Evolutionary conservation across 1,140 invertebrate species (phyloP).

Genomic region (Mercenaria mercenaria): DNA sequence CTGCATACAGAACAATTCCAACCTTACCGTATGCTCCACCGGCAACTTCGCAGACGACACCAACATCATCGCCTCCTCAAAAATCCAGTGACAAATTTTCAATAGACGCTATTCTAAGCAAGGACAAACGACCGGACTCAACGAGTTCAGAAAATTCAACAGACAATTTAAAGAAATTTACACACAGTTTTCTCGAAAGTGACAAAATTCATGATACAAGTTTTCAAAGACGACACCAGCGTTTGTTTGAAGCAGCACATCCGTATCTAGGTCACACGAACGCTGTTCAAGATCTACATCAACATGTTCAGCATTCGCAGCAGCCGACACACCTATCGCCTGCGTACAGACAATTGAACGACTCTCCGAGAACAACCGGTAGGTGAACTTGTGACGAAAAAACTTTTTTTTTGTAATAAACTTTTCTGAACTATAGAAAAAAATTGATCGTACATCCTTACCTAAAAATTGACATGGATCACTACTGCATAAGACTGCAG

Average conservation of each 20-base stretch:
- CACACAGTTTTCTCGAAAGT: slow-evolving; percentile 7
- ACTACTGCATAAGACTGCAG: no score
- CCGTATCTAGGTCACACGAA: slow-evolving; percentile 51
- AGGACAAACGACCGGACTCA: slow-evolving; percentile 41
- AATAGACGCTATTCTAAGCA: slow-evolving; percentile 55
- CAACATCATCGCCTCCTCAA: neutral
- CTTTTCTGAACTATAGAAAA: no score
- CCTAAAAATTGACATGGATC: no score
- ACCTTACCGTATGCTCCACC: slow-evolving; percentile 1
- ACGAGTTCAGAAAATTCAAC: slow-evolving; percentile 31
- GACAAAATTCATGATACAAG: slow-evolving; percentile 24
- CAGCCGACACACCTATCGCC: slow-evolving; percentile 22
- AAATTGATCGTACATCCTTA: no score
- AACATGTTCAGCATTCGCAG: neutral
- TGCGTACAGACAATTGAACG: slow-evolving; percentile 48
- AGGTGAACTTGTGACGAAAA: neutral
- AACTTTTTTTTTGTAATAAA: no score
- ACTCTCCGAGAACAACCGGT: slow-evolving; percentile 37
- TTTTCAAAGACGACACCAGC: slow-evolving; percentile 37
- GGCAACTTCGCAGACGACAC: neutral
- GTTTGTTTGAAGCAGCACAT: slow-evolving; percentile 53
- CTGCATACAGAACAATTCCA: slow-evolving; percentile 44
- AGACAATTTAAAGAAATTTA: slow-evolving; percentile 33
- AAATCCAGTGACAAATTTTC: slow-evolving; percentile 56
- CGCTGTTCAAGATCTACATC: slow-evolving; percentile 38